Base-by-base conservation (phyloP, 2,113 vertebrate species). In the Damaliscus lunatus region DNA sequence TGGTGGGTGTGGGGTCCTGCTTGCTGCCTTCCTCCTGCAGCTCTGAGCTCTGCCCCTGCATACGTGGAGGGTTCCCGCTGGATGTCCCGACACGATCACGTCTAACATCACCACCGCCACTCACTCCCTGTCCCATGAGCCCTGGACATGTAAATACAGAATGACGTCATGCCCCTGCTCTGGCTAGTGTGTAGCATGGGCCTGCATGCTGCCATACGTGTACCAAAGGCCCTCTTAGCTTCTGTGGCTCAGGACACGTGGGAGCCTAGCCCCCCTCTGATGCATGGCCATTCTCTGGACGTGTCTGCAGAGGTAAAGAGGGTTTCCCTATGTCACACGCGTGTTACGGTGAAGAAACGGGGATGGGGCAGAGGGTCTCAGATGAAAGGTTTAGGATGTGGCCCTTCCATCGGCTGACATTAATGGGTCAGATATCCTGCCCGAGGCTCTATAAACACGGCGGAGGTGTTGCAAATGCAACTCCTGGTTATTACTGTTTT, bases 171-270 rank as follows among this genome's bases (percentile, higher is more conserved):
- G 19, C 36, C n/a, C 19, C 40, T 25, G 0, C 55, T 52, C 71
- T 14, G 16, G 1, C 29, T 62, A 27, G 6, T 4, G 9, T 8
- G 11, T 7, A 25, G 57, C 27, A 0, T 2, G 6, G 11, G 7
- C 27, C 5, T 2, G 19, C 36, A 23, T 43, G 40, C 50, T 7
- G 10, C 2, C 52, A 0, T 3, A 17, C 2, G 0, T 3, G 19
- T 9, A 13, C 7, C 0, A 40, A 67, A 46, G 67, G 48, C 23
- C 21, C 7, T 46, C 29, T 53, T 14, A 64, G 78, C 80, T 46
- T 21, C 80, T 23, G 64, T 31, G 57, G 59, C 5, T 23, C 27
- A 88, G 77, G 53, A 19, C 46, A 4, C n/a, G 1, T 9, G 46
- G 36, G 15, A 55, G 60, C 13, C 64, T 9, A 85, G 15, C 60